These are phyloP conservation scores for Botia kubotai DNA, from an alignment of 2,797 vertebrate species.

Conservation along the genomic window DNA sequence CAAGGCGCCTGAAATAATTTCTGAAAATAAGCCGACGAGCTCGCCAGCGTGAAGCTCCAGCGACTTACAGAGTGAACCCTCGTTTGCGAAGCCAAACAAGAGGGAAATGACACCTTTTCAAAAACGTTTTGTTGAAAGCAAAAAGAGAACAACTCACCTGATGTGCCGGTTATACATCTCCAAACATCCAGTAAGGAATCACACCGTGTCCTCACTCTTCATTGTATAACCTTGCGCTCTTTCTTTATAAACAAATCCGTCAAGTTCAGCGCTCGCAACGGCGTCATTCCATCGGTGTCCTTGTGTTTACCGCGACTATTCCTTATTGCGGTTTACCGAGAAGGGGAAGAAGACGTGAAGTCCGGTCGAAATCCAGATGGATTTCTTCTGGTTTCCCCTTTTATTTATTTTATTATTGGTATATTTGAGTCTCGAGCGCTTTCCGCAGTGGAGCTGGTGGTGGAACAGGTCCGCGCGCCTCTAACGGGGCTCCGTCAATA, in stretches of 20 bases:
- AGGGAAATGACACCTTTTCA: not conserved
- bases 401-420: constrained; percentile 5
- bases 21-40: constrained; percentile 26
- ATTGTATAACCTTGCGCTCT: constrained; percentile 34
- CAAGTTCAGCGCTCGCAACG: constrained; percentile 43
- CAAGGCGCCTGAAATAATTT: constrained; percentile 43
- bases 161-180: constrained; percentile 25
- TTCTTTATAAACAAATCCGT: constrained; percentile 50
- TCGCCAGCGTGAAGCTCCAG: constrained; percentile 8
- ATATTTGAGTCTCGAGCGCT: constrained; percentile 70
- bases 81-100: not conserved
- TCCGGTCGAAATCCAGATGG: constrained; percentile 53
- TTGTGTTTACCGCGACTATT: constrained; percentile 40
- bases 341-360: not conserved
- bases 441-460: constrained; percentile 79
- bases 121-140: not conserved
- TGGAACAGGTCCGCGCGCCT: constrained; percentile 77
- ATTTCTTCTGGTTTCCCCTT: constrained; percentile 21
- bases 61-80: not conserved
- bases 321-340: constrained; percentile 17
- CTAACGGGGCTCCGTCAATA: constrained; percentile 51
- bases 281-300: constrained; percentile 44
- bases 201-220: constrained; percentile 7
- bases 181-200: constrained; percentile 7
- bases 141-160: constrained; percentile 42